Conservation (phyloP, 2,888 invertebrate species). For the Sepioteuthis lessoniana region DNA sequence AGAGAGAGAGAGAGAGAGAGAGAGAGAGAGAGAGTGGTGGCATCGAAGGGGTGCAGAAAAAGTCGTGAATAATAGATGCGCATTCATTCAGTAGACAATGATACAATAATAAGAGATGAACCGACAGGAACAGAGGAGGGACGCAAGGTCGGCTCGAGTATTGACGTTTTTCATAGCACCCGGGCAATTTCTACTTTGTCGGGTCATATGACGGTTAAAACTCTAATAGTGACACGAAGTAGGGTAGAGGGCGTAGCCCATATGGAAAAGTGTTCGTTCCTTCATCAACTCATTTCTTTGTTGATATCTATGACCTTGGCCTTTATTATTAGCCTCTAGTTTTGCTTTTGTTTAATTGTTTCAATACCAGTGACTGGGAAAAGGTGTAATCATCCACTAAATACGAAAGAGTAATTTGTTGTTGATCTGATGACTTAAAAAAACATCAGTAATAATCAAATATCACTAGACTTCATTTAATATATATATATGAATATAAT, state of each 20-base stretch:
- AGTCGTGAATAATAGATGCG: not conserved
- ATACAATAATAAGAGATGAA: conserved; percentile 6
- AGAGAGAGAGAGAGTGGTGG: not conserved
- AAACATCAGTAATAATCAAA: too few species aligned
- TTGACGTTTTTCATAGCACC: not conserved
- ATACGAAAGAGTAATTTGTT: too few species aligned
- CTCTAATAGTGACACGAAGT: not conserved
- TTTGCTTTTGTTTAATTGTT: too few species aligned
- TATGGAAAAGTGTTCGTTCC: not conserved
- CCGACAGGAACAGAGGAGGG: not conserved
- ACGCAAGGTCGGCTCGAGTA: not conserved
- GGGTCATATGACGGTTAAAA: not conserved
- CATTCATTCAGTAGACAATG: not conserved
- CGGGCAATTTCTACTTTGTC: not conserved
- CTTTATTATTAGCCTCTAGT: too few species aligned
- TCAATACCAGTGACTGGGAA: too few species aligned
- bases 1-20: not conserved
- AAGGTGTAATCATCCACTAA: too few species aligned
- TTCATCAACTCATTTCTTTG: too few species aligned
- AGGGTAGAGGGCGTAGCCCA: not conserved
- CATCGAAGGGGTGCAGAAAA: too few species aligned
- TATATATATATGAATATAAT: too few species aligned
- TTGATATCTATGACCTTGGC: too few species aligned
- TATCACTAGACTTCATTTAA: too few species aligned
- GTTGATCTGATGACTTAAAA: too few species aligned